Evolutionary conservation across 2,797 vertebrate genomes (phyloP), one percentile per base, ranked within the genome.

Genomic region (Pagetopsis macropterus): DNA sequence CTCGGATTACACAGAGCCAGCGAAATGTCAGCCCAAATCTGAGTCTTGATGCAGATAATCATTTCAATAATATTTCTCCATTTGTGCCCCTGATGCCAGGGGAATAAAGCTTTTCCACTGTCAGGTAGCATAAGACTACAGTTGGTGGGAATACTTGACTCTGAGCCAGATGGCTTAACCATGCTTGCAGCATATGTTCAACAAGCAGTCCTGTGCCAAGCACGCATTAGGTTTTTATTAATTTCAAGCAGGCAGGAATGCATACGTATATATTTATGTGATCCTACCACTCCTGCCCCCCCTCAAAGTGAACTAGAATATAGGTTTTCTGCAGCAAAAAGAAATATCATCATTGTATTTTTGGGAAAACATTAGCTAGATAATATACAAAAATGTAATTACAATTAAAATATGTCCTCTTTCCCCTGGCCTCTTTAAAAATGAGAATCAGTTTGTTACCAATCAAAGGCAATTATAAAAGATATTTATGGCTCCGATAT

Each of bases 31-130:
- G 96, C 97, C 96, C 97, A 99, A 99, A 99, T 99, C 97, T 99
- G 97, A 99, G 97, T 98, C 97, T 98, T 98, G 97, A 99, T 98
- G 97, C 97, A 99, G 97, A 99, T 99, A 99, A 99, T 99, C 97
- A 99, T 99, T 99, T 98, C 97, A 99, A 99, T 99, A 99, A 99
- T 99, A 99, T 99, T 99, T 98, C 97, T 99, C 97, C 97, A 99
- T 99, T 99, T 99, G 97, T 99, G 97, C 96, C 97, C 96, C 94
- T 94, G 93, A 97, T 96, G 95, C 96, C 96, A 94, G 91, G 97
- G 98, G 97, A 99, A 99, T 98, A 97, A 96, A 96, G 96, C 97
- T 97, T 98, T 97, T 96, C 96, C 96, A 95, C 97, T 98, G 97
- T 99, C 97, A 99, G 98, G 97, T 98, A 98, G 96, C 94, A 95